Evolutionary conservation across 2,797 vertebrate genomes (phyloP).

Genomic region (Botia kubotai): DNA sequence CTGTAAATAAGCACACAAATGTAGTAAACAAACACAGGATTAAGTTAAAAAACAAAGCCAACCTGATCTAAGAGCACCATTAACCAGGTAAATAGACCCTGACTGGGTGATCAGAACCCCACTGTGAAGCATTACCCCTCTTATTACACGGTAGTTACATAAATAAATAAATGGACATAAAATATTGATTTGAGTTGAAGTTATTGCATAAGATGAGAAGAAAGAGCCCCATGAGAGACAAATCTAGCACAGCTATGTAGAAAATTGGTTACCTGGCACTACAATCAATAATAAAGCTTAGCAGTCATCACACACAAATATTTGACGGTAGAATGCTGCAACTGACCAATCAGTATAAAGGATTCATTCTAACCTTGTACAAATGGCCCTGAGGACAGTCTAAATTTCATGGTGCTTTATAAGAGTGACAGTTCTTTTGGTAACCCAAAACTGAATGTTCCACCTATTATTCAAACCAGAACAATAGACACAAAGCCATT

Average conservation of each 20-base stretch:
- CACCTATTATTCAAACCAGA: conserved; percentile 19
- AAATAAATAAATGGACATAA: background rate
- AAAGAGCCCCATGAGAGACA: background rate
- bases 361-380: background rate
- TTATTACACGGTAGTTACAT: background rate
- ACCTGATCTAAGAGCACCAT: background rate
- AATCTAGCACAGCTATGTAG: background rate
- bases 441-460: background rate
- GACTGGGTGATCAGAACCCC: background rate
- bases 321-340: background rate
- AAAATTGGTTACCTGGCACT: background rate
- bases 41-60: background rate
- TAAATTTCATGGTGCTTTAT: conserved; percentile 20
- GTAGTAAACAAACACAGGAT: background rate
- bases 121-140: background rate
- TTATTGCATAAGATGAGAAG: background rate
- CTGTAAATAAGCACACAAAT: conserved; percentile 69
- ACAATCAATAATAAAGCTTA: background rate
- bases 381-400: background rate
- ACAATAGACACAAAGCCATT: conserved; percentile 18
- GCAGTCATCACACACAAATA: background rate
- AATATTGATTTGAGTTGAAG: background rate
- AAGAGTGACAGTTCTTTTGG: background rate
- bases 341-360: conserved; percentile 3
- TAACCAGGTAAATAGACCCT: background rate